phyloP scores from a whole-genome alignment of 2,797 vertebrate species.

The Chiloscyllium punctatum region DNA sequence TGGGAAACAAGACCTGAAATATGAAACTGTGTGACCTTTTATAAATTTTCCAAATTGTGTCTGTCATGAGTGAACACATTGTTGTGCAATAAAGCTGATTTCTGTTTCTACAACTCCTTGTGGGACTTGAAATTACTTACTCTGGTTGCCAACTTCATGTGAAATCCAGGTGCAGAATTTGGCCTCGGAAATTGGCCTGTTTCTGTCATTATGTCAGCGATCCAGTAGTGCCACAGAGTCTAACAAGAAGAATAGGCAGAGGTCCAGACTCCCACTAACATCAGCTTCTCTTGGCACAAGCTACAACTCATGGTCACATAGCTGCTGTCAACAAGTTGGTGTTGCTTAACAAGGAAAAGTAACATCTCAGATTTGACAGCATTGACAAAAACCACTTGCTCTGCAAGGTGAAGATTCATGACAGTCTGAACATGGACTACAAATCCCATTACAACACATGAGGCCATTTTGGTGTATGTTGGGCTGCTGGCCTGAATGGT shows the following conservation, averaged over 20 bases:
- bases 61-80: background rate
- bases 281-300: background rate
- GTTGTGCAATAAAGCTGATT: background rate
- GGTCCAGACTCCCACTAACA: constrained; percentile 20
- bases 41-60: constrained; percentile 7
- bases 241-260: background rate
- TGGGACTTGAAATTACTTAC: background rate
- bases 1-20: background rate
- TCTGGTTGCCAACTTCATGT: background rate
- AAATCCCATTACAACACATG: background rate
- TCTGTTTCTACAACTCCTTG: background rate
- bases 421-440: background rate
- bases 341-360: background rate
- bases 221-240: constrained; percentile 5
- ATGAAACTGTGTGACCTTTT: background rate
- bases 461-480: background rate
- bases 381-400: background rate
- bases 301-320: background rate
- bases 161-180: constrained; percentile 13
- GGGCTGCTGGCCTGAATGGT: background rate
- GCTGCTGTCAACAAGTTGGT: constrained; percentile 5
- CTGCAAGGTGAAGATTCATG: background rate
- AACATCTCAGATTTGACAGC: background rate
- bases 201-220: background rate
- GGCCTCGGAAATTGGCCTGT: background rate